These are phyloP conservation scores for Myopa tessellatipennis DNA, from an alignment of 2,888 invertebrate genomes.

Conservation along the genomic window DNA sequence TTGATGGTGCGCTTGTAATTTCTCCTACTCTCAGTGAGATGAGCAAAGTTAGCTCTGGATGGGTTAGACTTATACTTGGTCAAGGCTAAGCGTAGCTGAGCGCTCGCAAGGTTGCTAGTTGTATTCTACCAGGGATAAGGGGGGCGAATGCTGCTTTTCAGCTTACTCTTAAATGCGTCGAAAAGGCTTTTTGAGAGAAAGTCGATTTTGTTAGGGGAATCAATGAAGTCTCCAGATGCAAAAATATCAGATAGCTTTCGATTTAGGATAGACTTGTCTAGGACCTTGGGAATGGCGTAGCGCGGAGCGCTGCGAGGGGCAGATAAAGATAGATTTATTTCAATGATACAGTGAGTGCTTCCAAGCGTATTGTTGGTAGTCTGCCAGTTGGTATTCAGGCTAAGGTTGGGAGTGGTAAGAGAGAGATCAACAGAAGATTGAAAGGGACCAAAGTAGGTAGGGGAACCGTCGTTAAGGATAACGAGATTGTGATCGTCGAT, in stretches of 20 bases:
- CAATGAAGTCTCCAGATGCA: too few species aligned
- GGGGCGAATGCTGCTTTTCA: neutral
- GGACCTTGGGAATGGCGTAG: too few species aligned
- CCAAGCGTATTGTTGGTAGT: neutral
- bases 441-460: neutral
- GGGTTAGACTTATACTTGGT: neutral
- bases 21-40: neutral
- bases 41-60: neutral
- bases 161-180: too few species aligned
- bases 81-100: neutral
- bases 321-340: neutral
- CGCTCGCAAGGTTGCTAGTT: neutral
- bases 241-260: too few species aligned
- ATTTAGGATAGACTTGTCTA: too few species aligned
- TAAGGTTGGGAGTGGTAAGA: neutral
- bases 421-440: neutral
- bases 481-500: neutral
- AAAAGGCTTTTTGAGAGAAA: neutral
- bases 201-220: neutral
- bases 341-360: neutral
- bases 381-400: neutral
- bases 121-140: constrained; percentile 6
- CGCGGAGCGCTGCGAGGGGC: too few species aligned
- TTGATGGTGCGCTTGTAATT: neutral
- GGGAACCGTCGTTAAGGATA: neutral